These are phyloP conservation scores for Penaeus chinensis DNA, from an alignment of 1,140 invertebrate species.

Conservation along the genomic window DNA sequence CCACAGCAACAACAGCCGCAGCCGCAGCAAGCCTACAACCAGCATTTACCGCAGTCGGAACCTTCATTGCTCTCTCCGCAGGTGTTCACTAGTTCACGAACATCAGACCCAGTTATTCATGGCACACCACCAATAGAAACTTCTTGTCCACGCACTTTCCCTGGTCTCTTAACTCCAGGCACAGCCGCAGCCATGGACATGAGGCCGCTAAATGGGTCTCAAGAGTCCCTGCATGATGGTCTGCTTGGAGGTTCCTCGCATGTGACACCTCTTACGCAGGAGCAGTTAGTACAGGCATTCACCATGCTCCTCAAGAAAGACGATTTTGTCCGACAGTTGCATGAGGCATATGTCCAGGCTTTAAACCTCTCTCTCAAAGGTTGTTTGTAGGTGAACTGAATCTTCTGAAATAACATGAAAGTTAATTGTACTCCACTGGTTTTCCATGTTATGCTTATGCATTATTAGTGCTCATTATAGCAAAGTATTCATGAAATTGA, in stretches of 20 bases:
- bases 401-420: background rate
- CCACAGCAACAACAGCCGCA: conserved; percentile 32
- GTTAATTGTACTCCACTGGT: conserved; percentile 11
- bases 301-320: conserved; percentile 60
- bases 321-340: conserved; percentile 62
- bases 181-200: conserved; percentile 28
- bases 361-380: conserved; percentile 52
- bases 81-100: conserved; percentile 50
- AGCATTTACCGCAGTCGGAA: conserved; percentile 31
- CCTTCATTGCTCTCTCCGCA: conserved; percentile 54
- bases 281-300: conserved; percentile 62
- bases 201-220: conserved; percentile 55
- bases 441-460: conserved; percentile 33
- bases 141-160: conserved; percentile 39
- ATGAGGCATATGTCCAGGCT: conserved; percentile 60
- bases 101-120: conserved; percentile 23
- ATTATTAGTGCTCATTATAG: conserved; percentile 35
- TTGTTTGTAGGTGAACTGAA: conserved; percentile 43
- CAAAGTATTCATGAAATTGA: conserved; percentile 40
- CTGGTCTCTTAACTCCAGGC: conserved; percentile 32
- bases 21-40: conserved; percentile 3
- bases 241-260: conserved; percentile 17
- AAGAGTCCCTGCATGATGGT: conserved; percentile 55
- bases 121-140: conserved; percentile 44
- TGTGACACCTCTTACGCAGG: conserved; percentile 57